phyloP scores from a whole-genome alignment of 2,888 invertebrate species.

The Napeogenes inachia region DNA sequence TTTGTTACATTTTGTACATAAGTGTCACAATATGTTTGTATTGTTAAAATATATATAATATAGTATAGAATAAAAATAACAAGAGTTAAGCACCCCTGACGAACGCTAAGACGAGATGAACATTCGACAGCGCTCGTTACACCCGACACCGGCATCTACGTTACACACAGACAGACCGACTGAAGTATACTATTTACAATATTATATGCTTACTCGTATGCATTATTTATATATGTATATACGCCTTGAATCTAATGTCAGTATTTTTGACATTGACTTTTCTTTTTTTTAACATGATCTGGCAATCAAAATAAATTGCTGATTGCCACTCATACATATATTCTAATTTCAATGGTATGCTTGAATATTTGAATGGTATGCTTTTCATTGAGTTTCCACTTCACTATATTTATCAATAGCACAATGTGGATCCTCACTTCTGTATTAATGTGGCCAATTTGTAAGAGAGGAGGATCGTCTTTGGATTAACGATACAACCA shows the following conservation, averaged over 20 bases:
- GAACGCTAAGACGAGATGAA: conserved; percentile 47
- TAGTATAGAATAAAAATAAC: too few species aligned
- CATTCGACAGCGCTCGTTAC: conserved; percentile 62
- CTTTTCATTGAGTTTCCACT: conserved; percentile 4
- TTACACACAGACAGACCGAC: conserved; percentile 30
- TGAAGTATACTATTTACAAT: conserved; percentile 14
- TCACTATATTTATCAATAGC: conserved; percentile 32
- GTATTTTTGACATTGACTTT: too few species aligned
- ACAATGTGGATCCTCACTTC: conserved; percentile 37
- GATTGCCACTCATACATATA: too few species aligned
- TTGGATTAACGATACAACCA: conserved; percentile 29
- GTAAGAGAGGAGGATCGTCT: conserved; percentile 67
- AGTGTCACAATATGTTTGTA: too few species aligned
- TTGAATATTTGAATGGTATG: too few species aligned
- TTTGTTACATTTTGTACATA: too few species aligned
- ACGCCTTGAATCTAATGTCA: too few species aligned
- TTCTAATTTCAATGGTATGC: too few species aligned
- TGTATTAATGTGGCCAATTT: conserved; percentile 73
- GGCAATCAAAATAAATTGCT: too few species aligned
- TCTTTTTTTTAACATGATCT: too few species aligned
- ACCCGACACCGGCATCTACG: conserved; percentile 53
- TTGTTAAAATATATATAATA: too few species aligned
- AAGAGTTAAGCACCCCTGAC: neutral
- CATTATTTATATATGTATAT: neutral
- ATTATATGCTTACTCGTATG: neutral